These are phyloP conservation scores for Aleiodes leptofemur DNA, from an alignment of 2,888 invertebrate species.

Conservation along the genomic window DNA sequence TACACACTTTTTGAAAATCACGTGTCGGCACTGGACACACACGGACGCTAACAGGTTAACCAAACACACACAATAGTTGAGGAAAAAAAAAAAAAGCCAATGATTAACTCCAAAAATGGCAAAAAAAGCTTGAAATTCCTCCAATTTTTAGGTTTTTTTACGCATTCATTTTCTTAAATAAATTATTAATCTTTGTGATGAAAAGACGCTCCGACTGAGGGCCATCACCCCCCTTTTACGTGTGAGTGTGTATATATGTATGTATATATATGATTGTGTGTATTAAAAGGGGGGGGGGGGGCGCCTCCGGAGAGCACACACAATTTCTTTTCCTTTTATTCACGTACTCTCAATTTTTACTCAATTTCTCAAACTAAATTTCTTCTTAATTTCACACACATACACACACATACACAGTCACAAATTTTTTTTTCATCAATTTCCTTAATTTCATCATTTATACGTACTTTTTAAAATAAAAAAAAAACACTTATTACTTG, in stretches of 20 bases:
- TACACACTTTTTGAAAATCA: constrained; percentile 64
- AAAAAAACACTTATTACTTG: constrained; percentile 59
- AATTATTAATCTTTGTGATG: constrained; percentile 55
- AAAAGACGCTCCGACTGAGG: constrained; percentile 66
- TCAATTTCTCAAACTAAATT: background rate
- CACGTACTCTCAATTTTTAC: constrained; percentile 51
- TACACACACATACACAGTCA: too few relatives aligned
- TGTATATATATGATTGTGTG: too few relatives aligned
- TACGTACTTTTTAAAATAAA: background rate
- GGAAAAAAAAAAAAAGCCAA: background rate
- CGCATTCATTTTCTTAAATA: background rate
- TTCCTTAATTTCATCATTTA: constrained; percentile 34
- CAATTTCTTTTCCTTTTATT: constrained; percentile 42
- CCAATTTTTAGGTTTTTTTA: background rate
- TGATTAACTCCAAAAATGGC: background rate
- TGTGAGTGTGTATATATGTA: background rate
- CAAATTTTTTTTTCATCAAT: constrained; percentile 54
- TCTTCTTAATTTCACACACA: too few relatives aligned
- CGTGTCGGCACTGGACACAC: constrained; percentile 62
- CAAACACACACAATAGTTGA: constrained; percentile 51
- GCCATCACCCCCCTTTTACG: constrained; percentile 68
- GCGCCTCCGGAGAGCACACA: constrained; percentile 66
- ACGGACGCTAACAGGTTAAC: constrained; percentile 64
- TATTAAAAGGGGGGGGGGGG: constrained; percentile 41
- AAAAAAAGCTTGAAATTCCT: too few relatives aligned